These are phyloP conservation scores for Phyllotreta striolata DNA, from an alignment of 2,888 invertebrate species.

Conservation along the genomic window DNA sequence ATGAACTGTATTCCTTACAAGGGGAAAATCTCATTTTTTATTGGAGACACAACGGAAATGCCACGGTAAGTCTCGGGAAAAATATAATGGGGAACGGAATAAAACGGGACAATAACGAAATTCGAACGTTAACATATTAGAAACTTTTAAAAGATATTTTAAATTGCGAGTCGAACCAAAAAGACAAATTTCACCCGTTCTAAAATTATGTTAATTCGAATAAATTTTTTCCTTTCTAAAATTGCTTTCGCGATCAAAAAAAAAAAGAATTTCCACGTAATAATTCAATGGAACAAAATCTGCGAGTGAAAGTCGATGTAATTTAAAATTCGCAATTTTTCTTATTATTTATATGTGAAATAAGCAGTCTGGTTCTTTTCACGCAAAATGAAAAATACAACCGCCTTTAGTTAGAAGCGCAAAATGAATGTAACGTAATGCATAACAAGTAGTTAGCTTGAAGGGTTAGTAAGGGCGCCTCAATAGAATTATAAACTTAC, in stretches of 20 bases:
- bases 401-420: slow-evolving; percentile 60
- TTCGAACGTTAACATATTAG: slow-evolving; percentile 6
- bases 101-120: slow-evolving; percentile 7
- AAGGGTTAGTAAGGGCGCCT: slow-evolving; percentile 56
- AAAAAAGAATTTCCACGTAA: too few relatives aligned
- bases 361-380: slow-evolving; percentile 56
- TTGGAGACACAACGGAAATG: slow-evolving; percentile 12
- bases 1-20: slow-evolving; percentile 17
- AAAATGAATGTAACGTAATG: slow-evolving; percentile 61
- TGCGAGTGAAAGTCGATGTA: too few relatives aligned
- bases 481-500: slow-evolving; percentile 59
- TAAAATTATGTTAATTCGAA: too few relatives aligned
- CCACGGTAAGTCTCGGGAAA: slow-evolving; percentile 10
- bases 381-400: slow-evolving; percentile 60
- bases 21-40: slow-evolving; percentile 11
- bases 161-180: neutral
- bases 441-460: slow-evolving; percentile 62
- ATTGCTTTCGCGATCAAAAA: too few relatives aligned
- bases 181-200: too few relatives aligned
- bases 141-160: slow-evolving; percentile 2
- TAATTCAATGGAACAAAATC: too few relatives aligned
- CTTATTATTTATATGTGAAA: slow-evolving; percentile 54
- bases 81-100: slow-evolving; percentile 8
- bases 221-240: too few relatives aligned
- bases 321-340: slow-evolving; percentile 40